A percentile compares a stretch with the other conserved stretches of the same genome.
These are phyloP conservation scores for Sesamia inferens DNA, from an alignment of 2,888 invertebrate species.

Conservation along the genomic window DNA sequence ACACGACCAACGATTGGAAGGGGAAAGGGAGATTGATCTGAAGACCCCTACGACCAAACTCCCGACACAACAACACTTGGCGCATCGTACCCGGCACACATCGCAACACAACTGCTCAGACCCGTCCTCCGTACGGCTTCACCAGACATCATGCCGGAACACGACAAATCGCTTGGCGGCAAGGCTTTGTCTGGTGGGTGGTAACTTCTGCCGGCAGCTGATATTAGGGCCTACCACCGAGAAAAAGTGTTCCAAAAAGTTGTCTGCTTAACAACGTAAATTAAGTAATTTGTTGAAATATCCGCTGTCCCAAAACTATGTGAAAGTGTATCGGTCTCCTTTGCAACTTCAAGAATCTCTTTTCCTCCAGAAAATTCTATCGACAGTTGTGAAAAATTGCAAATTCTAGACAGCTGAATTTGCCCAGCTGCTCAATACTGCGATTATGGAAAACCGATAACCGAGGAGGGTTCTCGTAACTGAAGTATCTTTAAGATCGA, in stretches of 20 bases:
- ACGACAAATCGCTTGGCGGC: no score
- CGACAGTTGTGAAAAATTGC: neutral
- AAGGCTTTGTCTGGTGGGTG: no score
- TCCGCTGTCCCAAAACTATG: neutral
- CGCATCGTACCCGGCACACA: no score
- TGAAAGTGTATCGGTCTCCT: neutral
- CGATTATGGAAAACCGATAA: constrained; percentile 40
- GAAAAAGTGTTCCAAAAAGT: neutral
- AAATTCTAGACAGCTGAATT: constrained; percentile 17
- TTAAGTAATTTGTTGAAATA: neutral
- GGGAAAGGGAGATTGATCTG: no score
- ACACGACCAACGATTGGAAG: no score
- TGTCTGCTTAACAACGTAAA: neutral
- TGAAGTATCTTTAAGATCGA: constrained; percentile 39
- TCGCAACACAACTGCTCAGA: no score
- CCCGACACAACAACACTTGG: no score
- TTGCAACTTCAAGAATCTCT: neutral
- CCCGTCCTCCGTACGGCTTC: no score
- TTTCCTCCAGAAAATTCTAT: neutral
- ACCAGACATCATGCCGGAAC: no score
- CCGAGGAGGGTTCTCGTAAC: constrained; percentile 15
- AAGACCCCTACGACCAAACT: no score
- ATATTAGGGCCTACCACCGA: no score
- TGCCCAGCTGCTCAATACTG: constrained; percentile 9
- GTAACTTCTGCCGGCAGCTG: no score